phyloP scores from a whole-genome alignment of 2,888 invertebrate species.

The Epistrophe eligans region DNA sequence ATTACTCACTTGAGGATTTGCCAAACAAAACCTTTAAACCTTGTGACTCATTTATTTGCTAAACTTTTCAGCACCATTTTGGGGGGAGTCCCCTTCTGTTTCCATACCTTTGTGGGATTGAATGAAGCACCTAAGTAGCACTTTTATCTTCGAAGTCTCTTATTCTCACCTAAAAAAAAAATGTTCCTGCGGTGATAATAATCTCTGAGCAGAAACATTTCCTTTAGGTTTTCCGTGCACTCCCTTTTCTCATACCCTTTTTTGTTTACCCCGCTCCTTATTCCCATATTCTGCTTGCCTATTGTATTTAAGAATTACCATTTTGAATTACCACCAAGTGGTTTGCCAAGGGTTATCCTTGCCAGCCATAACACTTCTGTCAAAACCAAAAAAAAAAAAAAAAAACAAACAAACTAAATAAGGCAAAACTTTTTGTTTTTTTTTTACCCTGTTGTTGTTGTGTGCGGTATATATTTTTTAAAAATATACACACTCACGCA shows the following conservation, averaged over 20 bases:
- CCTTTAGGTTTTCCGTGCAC: neutral
- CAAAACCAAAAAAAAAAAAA: conserved; percentile 14
- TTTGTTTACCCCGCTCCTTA: neutral
- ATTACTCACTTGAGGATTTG: conserved; percentile 73
- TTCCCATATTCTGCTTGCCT: conserved; percentile 47
- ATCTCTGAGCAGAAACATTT: conserved; percentile 49
- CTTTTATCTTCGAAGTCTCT: conserved; percentile 42
- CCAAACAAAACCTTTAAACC: conserved; percentile 71
- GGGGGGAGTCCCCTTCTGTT: neutral
- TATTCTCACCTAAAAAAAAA: conserved; percentile 56
- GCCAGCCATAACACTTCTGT: conserved; percentile 51
- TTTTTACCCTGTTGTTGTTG: conserved; percentile 35
- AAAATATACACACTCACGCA: conserved; percentile 5
- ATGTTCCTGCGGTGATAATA: conserved; percentile 59
- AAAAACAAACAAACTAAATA: neutral
- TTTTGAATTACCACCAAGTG: conserved; percentile 75
- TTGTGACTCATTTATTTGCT: conserved; percentile 70
- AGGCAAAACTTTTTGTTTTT: conserved; percentile 39
- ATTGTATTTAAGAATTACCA: conserved; percentile 72
- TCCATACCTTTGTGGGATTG: neutral
- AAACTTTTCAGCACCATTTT: conserved; percentile 59
- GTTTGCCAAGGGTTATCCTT: conserved; percentile 71
- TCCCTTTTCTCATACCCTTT: neutral
- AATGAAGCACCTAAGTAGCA: conserved; percentile 54
- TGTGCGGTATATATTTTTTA: conserved; percentile 1